A percentile compares a stretch with the other conserved stretches of the same genome.
phyloP scores from a whole-genome alignment of 1,140 invertebrate species.

The Bombus waltoni region DNA sequence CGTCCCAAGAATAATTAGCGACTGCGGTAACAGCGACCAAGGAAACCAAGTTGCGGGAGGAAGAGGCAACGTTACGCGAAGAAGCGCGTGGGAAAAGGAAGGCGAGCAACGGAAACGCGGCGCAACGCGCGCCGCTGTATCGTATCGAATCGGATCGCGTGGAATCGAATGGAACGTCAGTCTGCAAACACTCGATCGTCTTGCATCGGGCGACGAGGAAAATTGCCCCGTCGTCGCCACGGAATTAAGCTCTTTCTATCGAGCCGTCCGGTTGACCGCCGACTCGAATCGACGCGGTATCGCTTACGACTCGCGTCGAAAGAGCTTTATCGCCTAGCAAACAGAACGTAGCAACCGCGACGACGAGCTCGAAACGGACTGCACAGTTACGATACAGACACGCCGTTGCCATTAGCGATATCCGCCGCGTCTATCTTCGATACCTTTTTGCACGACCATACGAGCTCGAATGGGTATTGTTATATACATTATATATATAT shows the following conservation, averaged over 20 bases:
- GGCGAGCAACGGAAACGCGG: too few species aligned
- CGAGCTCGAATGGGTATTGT: too few species aligned
- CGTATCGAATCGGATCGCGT: not conserved
- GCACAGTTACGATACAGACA: not conserved
- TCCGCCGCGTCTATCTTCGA: too few species aligned
- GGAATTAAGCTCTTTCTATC: not conserved
- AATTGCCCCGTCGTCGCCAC: not conserved
- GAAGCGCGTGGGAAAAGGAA: too few species aligned
- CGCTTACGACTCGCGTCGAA: not conserved
- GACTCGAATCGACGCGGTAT: not conserved
- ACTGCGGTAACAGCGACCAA: constrained; percentile 39
- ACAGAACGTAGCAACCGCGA: not conserved
- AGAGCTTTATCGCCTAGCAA: not conserved
- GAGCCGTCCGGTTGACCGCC: too few species aligned
- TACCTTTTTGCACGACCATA: too few species aligned
- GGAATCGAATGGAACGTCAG: not conserved
- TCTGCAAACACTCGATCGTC: not conserved
- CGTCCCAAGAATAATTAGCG: constrained; percentile 69
- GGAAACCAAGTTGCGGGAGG: not conserved
- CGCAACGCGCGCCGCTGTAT: too few species aligned
- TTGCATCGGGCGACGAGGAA: not conserved
- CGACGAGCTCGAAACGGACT: not conserved
- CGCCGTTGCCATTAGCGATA: too few species aligned
- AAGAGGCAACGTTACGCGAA: too few species aligned
- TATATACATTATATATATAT: too few species aligned